phyloP scores from a whole-genome alignment of 2,888 invertebrate genomes.

The Scaptomyza reducta region DNA sequence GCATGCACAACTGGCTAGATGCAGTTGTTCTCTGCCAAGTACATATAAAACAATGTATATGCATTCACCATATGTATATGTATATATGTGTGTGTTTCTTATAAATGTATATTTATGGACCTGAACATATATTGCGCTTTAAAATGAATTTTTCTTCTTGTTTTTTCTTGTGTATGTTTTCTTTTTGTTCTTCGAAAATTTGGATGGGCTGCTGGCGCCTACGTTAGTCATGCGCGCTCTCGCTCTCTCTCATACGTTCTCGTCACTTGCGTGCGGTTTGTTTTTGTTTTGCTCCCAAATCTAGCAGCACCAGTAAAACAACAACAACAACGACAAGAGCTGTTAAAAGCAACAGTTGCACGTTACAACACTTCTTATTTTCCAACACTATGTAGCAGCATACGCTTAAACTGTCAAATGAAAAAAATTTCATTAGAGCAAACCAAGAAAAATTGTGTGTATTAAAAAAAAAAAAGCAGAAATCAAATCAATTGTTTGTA shows the following conservation, averaged over 20 bases:
- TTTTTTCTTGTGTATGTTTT: constrained; percentile 21
- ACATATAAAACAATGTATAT: constrained; percentile 15
- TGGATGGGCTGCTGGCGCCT: constrained; percentile 31
- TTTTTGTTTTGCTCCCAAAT: constrained; percentile 68
- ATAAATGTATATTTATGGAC: constrained; percentile 4
- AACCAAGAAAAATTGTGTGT: constrained; percentile 25
- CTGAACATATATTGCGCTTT: constrained; percentile 30
- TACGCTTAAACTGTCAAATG: constrained; percentile 38
- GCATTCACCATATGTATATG: constrained; percentile 2
- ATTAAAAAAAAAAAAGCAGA: constrained; percentile 19
- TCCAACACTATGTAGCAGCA: not conserved
- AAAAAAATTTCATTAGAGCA: constrained; percentile 3
- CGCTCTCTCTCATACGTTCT: constrained; percentile 27
- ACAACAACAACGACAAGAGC: not conserved
- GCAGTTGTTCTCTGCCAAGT: constrained; percentile 56
- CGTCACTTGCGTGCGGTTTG: constrained; percentile 50
- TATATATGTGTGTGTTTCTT: not conserved
- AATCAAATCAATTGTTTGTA: constrained; percentile 39
- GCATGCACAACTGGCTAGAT: constrained; percentile 42
- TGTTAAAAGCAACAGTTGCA: constrained; percentile 50
- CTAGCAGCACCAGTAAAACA: constrained; percentile 16
- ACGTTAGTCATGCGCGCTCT: constrained; percentile 63
- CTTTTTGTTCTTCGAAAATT: constrained; percentile 48
- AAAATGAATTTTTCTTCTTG: constrained; percentile 15
- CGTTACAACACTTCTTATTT: not conserved